Evolutionary conservation across 2,888 invertebrate genomes (phyloP).

Genomic region (Synanthedon formicaeformis): DNA sequence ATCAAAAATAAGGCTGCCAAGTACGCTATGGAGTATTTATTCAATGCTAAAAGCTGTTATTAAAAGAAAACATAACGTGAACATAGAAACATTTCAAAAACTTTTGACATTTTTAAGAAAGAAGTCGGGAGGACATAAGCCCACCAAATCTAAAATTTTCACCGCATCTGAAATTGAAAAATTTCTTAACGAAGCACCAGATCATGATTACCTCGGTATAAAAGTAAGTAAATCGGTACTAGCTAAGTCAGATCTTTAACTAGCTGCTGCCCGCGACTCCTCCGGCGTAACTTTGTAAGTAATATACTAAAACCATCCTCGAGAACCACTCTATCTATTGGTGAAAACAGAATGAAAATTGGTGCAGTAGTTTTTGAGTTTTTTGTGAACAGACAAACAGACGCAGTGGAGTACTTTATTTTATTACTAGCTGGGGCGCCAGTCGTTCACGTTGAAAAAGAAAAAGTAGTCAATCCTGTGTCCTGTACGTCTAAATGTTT

Average conservation of each 20-base stretch:
- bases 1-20: slow-evolving; percentile 3
- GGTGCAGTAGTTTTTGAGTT: no score
- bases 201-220: slow-evolving; percentile 1
- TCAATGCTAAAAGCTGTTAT: slow-evolving; percentile 6
- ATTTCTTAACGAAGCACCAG: slow-evolving; percentile 5
- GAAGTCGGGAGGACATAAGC: background rate
- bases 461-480: no score
- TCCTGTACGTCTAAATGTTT: no score
- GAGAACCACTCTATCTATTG: no score
- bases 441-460: no score
- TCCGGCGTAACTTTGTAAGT: no score
- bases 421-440: no score
- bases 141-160: slow-evolving; percentile 4
- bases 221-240: slow-evolving; percentile 4
- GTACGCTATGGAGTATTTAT: slow-evolving; percentile 4
- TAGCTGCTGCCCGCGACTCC: no score
- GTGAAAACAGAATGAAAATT: no score
- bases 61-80: slow-evolving; percentile 3
- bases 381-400: no score
- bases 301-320: no score
- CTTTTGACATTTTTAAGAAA: slow-evolving; percentile 2
- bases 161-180: slow-evolving; percentile 3
- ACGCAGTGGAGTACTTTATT: no score
- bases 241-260: slow-evolving; percentile 1
- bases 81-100: slow-evolving; percentile 4